These are phyloP conservation scores for Sarotherodon lohbergeri DNA, from an alignment of 2,113 vertebrate genomes.

Conservation along the genomic window DNA sequence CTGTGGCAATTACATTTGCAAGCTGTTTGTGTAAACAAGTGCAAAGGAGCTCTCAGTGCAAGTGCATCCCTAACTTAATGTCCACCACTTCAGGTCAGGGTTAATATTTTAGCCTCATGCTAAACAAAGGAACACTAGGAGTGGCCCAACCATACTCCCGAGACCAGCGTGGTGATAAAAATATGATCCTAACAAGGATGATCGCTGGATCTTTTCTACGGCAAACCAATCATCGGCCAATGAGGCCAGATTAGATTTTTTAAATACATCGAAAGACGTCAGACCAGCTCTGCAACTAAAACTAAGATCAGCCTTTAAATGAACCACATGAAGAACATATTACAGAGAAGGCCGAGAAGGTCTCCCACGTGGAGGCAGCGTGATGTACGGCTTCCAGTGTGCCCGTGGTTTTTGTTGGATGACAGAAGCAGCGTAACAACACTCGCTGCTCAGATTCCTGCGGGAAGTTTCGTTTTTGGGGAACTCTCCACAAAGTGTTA, in stretches of 20 bases:
- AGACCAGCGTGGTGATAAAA: not conserved
- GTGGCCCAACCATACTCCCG: not conserved
- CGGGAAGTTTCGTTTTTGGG: not conserved
- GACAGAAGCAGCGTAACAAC: not conserved
- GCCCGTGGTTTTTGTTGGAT: not conserved
- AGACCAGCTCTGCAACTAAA: not conserved
- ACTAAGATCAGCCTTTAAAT: not conserved
- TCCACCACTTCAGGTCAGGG: not conserved
- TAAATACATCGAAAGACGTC: not conserved
- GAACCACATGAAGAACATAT: not conserved
- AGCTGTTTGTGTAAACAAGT: not conserved
- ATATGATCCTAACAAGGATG: not conserved
- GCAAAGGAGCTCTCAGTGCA: not conserved
- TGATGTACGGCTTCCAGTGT: not conserved
- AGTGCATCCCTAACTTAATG: not conserved
- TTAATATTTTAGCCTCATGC: not conserved
- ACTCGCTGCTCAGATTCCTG: not conserved
- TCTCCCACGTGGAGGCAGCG: not conserved
- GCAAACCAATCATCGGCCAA: not conserved
- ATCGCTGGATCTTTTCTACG: not conserved
- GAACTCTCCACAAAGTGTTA: not conserved
- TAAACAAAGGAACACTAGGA: not conserved
- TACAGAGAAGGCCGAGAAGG: not conserved
- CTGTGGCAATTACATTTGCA: not conserved
- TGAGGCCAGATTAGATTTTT: not conserved